Percentiles rank a stretch among this genome's conserved stretches.
phyloP scores from a whole-genome alignment of 37 sponge, comb jelly and placozoan species.

The Lycopodina hypogea region DNA sequence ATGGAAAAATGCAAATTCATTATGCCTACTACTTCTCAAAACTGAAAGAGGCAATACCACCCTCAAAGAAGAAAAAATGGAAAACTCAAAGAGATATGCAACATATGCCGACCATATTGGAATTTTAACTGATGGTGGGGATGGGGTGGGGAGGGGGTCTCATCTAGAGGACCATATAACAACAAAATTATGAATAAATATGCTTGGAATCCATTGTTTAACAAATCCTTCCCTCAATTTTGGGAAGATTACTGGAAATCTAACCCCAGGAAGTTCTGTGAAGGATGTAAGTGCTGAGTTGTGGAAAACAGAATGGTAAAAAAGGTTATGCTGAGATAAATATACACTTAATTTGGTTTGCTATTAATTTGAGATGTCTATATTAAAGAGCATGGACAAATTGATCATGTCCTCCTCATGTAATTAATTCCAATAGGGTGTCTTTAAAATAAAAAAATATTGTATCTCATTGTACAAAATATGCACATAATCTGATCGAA shows the following conservation, averaged over 20 bases:
- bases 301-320: conserved; percentile 82
- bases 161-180: no score
- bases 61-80: conserved; percentile 69
- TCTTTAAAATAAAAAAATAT: no score
- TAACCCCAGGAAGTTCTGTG: conserved; percentile 80
- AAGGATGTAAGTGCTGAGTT: conserved; percentile 91
- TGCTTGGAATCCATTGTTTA: background rate
- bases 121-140: no score
- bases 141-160: no score
- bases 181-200: no score
- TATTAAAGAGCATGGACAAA: no score
- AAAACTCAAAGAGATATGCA: conserved; percentile 38
- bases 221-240: no score
- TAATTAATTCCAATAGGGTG: no score
- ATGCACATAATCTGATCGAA: no score
- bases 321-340: background rate
- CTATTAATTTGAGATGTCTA: no score
- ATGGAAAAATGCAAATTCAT: conserved; percentile 50
- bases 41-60: conserved; percentile 72
- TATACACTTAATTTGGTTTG: background rate
- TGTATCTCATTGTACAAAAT: no score
- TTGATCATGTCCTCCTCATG: no score
- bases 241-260: conserved; percentile 93
- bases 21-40: conserved; percentile 80
- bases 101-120: conserved; percentile 64